These are phyloP conservation scores for Heterodera carotae DNA, from an alignment of 1,140 invertebrate genomes.

Conservation along the genomic window DNA sequence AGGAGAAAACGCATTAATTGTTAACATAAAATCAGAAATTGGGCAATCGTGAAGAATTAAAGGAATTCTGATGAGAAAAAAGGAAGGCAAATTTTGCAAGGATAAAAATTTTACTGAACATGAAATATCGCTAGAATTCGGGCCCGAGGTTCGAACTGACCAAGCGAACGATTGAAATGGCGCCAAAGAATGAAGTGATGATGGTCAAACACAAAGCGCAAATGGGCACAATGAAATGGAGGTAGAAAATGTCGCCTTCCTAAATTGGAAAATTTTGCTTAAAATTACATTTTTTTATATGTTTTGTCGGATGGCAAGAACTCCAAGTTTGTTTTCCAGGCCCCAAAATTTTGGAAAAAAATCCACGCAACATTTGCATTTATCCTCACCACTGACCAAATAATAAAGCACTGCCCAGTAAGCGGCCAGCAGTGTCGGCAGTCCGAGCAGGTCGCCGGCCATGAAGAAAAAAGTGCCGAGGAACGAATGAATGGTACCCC, in stretches of 20 bases:
- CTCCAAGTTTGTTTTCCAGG: too few relatives aligned
- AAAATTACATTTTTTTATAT: too few relatives aligned
- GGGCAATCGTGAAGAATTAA: too few relatives aligned
- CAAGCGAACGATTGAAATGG: neutral
- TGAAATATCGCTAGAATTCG: too few relatives aligned
- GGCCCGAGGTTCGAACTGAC: too few relatives aligned
- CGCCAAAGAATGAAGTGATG: neutral
- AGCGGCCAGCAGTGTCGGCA: neutral
- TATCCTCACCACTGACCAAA: neutral
- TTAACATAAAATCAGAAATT: neutral
- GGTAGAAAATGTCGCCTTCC: neutral
- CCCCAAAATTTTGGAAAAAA: neutral
- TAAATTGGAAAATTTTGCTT: neutral
- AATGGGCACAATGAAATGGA: neutral
- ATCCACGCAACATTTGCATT: neutral
- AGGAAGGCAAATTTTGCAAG: too few relatives aligned
- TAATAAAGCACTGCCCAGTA: neutral
- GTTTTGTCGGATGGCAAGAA: too few relatives aligned
- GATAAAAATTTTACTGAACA: too few relatives aligned
- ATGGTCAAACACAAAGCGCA: neutral
- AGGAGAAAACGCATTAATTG: neutral
- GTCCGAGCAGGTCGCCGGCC: neutral
- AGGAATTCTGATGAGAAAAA: too few relatives aligned
- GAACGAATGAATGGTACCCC: neutral
- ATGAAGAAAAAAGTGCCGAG: neutral